Evolutionary conservation across 1,140 invertebrate species (phyloP).

Genomic region (Hypsibius dujardini): DNA sequence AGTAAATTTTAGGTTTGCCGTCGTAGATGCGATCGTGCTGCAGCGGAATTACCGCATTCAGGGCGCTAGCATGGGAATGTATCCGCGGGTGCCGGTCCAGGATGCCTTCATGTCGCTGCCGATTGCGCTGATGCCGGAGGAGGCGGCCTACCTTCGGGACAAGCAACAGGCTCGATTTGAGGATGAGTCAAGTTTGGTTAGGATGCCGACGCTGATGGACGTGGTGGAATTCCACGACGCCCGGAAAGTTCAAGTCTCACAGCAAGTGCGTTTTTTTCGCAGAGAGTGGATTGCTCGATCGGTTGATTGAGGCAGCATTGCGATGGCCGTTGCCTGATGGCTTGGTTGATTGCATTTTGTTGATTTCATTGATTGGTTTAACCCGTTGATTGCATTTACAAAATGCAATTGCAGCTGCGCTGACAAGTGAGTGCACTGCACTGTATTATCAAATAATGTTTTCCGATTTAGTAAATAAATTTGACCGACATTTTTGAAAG

Average conservation of each 20-base stretch:
- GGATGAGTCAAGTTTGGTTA: neutral
- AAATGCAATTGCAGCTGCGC: no score
- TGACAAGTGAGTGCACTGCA: no score
- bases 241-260: neutral
- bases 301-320: no score
- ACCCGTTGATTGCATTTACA: no score
- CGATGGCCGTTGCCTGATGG: no score
- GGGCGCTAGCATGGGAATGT: neutral
- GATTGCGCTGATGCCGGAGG: neutral
- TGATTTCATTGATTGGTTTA: no score
- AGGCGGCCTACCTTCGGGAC: constrained; percentile 8
- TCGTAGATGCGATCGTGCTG: neutral
- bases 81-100: neutral
- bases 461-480: no score
- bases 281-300: no score
- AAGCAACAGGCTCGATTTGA: neutral
- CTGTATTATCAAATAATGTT: no score
- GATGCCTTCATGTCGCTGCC: neutral
- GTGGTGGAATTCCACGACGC: neutral
- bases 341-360: no score
- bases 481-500: no score
- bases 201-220: neutral
- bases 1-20: no score
- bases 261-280: constrained; percentile 6
- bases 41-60: neutral